Evolutionary conservation across 2,797 vertebrate species (phyloP).

Genomic region (Sarcophilus harrisii): DNA sequence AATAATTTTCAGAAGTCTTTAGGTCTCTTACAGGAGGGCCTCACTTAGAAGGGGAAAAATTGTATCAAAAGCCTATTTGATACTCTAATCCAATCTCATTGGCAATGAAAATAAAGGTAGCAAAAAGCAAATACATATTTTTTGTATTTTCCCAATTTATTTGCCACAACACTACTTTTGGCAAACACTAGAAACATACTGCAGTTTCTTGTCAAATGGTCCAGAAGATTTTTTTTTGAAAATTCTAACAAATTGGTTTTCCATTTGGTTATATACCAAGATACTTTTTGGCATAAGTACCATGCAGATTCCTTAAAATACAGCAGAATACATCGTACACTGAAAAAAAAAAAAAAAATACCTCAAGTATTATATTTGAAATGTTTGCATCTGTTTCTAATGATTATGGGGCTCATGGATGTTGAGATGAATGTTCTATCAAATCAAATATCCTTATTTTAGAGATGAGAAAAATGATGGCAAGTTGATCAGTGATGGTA

Average conservation of each 20-base stretch:
- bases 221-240: slow-evolving; percentile 50
- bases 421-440: background rate
- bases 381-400: background rate
- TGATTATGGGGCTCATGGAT: background rate
- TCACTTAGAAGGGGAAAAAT: background rate
- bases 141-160: background rate
- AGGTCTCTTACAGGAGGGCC: background rate
- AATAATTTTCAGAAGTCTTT: background rate
- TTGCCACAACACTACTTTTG: slow-evolving; percentile 27
- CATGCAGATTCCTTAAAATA: slow-evolving; percentile 22
- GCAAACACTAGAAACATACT: slow-evolving; percentile 63
- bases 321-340: background rate
- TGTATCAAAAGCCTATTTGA: background rate
- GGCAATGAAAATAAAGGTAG: background rate
- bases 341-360: background rate
- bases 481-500: background rate
- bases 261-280: background rate
- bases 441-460: background rate
- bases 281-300: background rate
- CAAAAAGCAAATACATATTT: background rate
- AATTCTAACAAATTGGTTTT: slow-evolving; percentile 23
- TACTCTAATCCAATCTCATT: background rate
- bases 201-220: slow-evolving; percentile 65
- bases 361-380: background rate
- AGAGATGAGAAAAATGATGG: background rate